Evolutionary conservation across 2,113 vertebrate genomes (phyloP).

Genomic region (Oenanthe oenanthe): DNA sequence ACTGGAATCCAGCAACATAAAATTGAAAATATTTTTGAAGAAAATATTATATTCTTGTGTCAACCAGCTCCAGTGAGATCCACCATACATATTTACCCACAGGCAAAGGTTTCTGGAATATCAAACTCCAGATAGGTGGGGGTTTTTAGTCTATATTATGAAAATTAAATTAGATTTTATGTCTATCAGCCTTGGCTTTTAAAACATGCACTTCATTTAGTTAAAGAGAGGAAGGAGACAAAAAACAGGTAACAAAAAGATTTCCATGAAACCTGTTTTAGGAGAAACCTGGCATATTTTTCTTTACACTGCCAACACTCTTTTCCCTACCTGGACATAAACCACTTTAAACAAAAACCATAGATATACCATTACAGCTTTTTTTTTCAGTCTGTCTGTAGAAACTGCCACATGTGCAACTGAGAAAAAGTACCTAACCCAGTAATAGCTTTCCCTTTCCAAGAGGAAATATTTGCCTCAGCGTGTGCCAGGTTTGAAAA

Average conservation of each 20-base stretch:
- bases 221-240: not conserved
- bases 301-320: not conserved
- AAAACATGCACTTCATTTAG: not conserved
- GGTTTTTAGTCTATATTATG: accelerated
- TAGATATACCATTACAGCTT: not conserved
- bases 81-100: not conserved
- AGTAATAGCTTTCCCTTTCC: constrained; percentile 23
- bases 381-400: not conserved
- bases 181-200: not conserved
- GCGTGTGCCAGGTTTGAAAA: not conserved
- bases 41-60: not conserved
- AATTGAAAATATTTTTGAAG: not conserved
- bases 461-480: constrained; percentile 42
- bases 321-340: not conserved
- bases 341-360: not conserved
- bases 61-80: not conserved
- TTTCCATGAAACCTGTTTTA: not conserved
- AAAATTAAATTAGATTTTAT: not conserved
- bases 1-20: not conserved
- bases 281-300: not conserved
- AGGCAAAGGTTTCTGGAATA: not conserved
- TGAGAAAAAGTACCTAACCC: not conserved
- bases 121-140: not conserved
- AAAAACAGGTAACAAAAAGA: not conserved
- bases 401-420: constrained; percentile 42